A percentile compares a stretch with the other conserved stretches of the same genome.
phyloP scores from a whole-genome alignment of 2,113 vertebrate species.

The Cyphomyrus plagiostoma region DNA sequence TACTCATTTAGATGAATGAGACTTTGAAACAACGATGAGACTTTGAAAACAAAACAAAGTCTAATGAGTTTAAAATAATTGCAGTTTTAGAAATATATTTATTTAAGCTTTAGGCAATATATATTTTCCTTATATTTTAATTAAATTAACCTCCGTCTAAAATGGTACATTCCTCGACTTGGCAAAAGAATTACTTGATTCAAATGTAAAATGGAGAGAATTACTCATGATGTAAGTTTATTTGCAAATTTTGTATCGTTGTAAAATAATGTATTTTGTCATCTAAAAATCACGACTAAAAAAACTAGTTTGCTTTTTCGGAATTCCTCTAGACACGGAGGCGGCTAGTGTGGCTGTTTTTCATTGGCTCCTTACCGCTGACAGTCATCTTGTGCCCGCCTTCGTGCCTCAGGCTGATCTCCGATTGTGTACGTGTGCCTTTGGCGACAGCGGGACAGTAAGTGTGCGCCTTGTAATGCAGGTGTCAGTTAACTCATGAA shows the following conservation, averaged over 20 bases:
- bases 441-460: background rate
- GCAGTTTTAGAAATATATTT: background rate
- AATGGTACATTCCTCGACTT: background rate
- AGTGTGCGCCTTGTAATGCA: background rate
- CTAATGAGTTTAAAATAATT: background rate
- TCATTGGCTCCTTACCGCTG: conserved; percentile 30
- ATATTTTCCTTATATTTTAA: background rate
- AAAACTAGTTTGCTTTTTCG: background rate
- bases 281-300: background rate
- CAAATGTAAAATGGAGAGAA: conserved; percentile 3
- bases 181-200: background rate
- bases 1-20: background rate
- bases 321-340: background rate
- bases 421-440: background rate
- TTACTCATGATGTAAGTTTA: background rate
- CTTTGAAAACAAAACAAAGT: too few relatives aligned
- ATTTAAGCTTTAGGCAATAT: background rate
- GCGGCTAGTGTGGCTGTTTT: conserved; percentile 39
- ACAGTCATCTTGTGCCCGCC: conserved; percentile 4
- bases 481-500: background rate
- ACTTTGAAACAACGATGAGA: background rate
- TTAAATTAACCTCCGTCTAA: background rate
- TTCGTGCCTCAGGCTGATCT: background rate
- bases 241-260: background rate
- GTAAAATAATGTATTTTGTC: background rate